Percentiles rank a stretch among this genome's conserved stretches.
These are phyloP conservation scores for Patiria miniata DNA, from an alignment of 35 echinoderm and acorn worm genomes.

Conservation along the genomic window DNA sequence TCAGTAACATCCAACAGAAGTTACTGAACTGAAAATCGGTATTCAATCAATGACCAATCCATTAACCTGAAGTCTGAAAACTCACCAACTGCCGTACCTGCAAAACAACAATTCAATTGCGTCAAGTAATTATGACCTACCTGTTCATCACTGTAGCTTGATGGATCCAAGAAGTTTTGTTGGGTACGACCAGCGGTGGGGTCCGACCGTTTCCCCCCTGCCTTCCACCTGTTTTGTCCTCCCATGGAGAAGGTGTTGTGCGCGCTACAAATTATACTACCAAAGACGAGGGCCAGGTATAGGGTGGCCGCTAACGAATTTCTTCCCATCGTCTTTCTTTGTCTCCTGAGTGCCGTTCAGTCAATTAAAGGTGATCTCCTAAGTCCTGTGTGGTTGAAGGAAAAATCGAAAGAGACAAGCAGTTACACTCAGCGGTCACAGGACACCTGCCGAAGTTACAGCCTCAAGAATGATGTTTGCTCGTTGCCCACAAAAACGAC, in stretches of 20 bases:
- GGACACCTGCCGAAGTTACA: too few relatives aligned
- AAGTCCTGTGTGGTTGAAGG: slow-evolving; percentile 3
- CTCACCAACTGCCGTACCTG: too few relatives aligned
- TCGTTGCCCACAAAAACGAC: too few relatives aligned
- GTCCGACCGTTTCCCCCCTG: slow-evolving; percentile 1
- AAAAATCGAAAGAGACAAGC: background rate
- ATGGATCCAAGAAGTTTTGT: slow-evolving; percentile 22
- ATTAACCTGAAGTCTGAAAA: too few relatives aligned
- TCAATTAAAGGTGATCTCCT: background rate
- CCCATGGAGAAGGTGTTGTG: slow-evolving; percentile 35
- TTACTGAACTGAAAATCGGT: too few relatives aligned
- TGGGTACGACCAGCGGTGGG: background rate
- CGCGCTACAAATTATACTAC: slow-evolving; percentile 26
- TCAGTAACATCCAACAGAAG: too few relatives aligned
- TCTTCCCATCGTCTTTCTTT: slow-evolving; percentile 32
- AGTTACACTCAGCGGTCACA: too few relatives aligned
- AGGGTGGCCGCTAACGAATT: slow-evolving; percentile 16
- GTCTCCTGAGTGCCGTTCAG: background rate
- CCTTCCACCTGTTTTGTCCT: slow-evolving; percentile 29
- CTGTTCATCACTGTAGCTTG: background rate
- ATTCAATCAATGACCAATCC: too few relatives aligned
- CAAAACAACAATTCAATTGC: too few relatives aligned
- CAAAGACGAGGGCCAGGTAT: background rate
- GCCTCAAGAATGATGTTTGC: too few relatives aligned
- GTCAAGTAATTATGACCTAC: too few relatives aligned